Base-by-base conservation (phyloP, 2,113 vertebrate species). In the Columbina picui region DNA sequence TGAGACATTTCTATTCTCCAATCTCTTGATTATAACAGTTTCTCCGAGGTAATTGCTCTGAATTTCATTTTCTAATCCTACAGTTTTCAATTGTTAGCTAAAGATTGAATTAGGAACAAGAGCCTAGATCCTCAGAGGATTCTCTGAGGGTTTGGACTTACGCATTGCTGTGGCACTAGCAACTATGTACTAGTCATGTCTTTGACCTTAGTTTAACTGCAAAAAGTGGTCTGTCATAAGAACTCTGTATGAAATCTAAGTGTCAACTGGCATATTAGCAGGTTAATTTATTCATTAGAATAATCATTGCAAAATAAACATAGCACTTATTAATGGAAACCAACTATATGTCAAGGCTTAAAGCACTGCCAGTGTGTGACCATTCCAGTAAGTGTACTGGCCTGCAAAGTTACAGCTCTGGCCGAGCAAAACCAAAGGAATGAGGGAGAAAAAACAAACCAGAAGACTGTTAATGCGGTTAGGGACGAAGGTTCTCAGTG, bases 31-130 rank as follows among this genome's bases (percentile, higher is more conserved):
- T 94, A 34, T 76, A 94, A 84, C 74, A 88, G 36, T 94, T 96
- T 90, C 90, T 96, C 70, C 57, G 87, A 94, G 73, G 53, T 95
- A 95, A 93, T 87, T 91, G 84, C 67, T 89, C 50, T 83, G 67
- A 95, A 96, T 94, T 90, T 89, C 22, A 90, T 93, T 95, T 89
- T 90, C 57, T 94, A 94, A 80, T 90, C 53, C n/a, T 94, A 61
- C n/a, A 77, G 53, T 93, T 93, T 91, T 90, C 91, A 91, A 77
- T 69, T 96, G 89, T 63, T 90, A 41, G 57, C 60, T 75, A 70
- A 91, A 91, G 89, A 93, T 41, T 93, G 92, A 94, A 93, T 96
- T 91, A 93, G 50, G 78, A 91, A 90, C 67, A 91, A 91, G 61
- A 96, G 39, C n/a, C 34, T 79, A 60, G 70, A 41, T 87, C 57